Percentiles rank a stretch among this genome's conserved stretches.
These are phyloP conservation scores for Phocoena phocoena DNA, from an alignment of 2,113 vertebrate species.

Conservation along the genomic window DNA sequence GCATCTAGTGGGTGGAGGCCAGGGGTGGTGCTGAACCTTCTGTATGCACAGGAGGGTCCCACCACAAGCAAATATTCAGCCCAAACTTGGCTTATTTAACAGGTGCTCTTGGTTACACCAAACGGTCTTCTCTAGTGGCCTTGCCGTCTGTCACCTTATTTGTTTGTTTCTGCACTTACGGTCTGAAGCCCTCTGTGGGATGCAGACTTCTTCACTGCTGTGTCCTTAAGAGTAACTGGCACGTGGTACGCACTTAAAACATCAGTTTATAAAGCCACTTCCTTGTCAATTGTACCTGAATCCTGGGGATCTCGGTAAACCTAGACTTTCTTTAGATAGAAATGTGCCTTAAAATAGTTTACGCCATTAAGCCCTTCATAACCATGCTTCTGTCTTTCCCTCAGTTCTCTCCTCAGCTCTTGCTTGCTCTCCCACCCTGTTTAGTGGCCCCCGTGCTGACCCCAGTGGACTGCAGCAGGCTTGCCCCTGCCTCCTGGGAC, in stretches of 20 bases:
- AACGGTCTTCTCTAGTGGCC: rapidly evolving
- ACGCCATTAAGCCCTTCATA: background rate
- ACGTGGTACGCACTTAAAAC: background rate
- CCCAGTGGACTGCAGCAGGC: rapidly evolving
- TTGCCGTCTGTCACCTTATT: background rate
- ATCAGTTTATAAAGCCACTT: rapidly evolving
- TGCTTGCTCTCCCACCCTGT: too few species aligned
- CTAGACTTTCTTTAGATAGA: background rate
- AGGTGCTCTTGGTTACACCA: rapidly evolving
- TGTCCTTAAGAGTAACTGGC: background rate
- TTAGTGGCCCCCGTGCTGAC: rapidly evolving
- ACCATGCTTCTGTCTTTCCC: too few species aligned
- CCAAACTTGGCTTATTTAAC: background rate
- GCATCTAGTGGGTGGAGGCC: rapidly evolving
- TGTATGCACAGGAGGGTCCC: rapidly evolving
- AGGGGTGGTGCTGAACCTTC: rapidly evolving
- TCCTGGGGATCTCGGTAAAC: background rate
- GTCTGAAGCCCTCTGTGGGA: background rate
- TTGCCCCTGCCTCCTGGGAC: background rate
- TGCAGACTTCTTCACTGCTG: too few species aligned
- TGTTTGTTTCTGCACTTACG: rapidly evolving
- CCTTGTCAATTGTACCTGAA: background rate
- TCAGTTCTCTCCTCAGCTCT: rapidly evolving
- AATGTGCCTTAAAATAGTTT: background rate
- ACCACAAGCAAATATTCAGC: background rate